Evolutionary conservation across 2,113 vertebrate species (phyloP), one percentile per base, ranked within the genome.

Genomic region (Eublepharis macularius): DNA sequence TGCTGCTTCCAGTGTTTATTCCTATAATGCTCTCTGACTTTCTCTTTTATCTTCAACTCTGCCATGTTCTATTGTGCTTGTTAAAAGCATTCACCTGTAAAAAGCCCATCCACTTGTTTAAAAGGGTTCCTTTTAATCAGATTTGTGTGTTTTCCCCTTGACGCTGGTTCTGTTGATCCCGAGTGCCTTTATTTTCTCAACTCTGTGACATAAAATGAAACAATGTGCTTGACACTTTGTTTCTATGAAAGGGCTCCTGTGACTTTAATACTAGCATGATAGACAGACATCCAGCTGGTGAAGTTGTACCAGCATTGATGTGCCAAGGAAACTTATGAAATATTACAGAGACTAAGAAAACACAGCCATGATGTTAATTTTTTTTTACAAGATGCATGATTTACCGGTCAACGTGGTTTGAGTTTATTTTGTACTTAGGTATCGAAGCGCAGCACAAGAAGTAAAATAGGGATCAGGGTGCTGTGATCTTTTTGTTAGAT

Each of bases 161-260:
- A 26, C 63, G 49, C 66, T 19, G 92, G 12, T 41, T 84, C 43
- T 88, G 76, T 3, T 86, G 88, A 83, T 54, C 74, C 47, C 81
- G 16, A 10, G 49, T 65, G 80, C 43, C 16, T 34, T 76, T 29
- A 32, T 65, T 85, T 11, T 17, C 76, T 87, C 54, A 86, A 76
- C n/a, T 88, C 81, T 43, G 34, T 24, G 87, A 77, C 13, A 85
- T 43, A 87, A 73, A 79, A 63, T 36, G 6, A 87, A 86, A 79
- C 26, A 26, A 19, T 24, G 47, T 4, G 17, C 29, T 26, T 65
- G 39, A 66, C 41, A 66, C 6, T 3, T 21, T 5, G 2, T n/a
- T 43, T n/a, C 63, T 16, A 17, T 66, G 60, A n/a, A 14, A 47
- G 60, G 12, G 3, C 29, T 80, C 17, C 26, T 63, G 41, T 45